Base-by-base conservation (phyloP, 1,140 invertebrate species). In the Chrysomallon squamiferum region DNA sequence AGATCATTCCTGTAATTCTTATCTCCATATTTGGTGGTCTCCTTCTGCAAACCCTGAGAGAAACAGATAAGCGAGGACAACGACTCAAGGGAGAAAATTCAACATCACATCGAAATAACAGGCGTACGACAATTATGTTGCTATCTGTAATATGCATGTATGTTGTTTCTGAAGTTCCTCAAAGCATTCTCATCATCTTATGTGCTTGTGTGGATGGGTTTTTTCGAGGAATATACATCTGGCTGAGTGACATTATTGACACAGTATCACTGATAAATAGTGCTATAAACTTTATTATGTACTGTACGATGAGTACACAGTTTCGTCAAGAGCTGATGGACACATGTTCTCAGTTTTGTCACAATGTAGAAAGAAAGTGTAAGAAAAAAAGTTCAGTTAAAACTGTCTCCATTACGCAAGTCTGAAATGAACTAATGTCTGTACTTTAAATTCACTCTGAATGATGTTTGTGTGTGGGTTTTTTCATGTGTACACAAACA, bases 241-340 rank as follows among this genome's bases (percentile, higher is more conserved):
- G 84, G 20, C 91, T 96, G 59, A 94, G 93, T 1, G 94, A 96
- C 79, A 76, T 96, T 9, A 93, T 97, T 90, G 96, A 98, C 81
- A 89, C 96, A 15, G 83, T 97, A 62, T 94, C 96, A 0, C 86
- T 98, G 7, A 84, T 96, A 50, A 98, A 97, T 84, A 94, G 93
- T 7, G 92, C 93, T 5, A 91, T 97, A 35, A 96, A 95, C 77
- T 97, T 97, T 78, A 90, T 97, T 35, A 88, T 97, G 22, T 97
- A 97, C 80, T 96, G 95, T 73, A 90, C 91, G 22, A 98, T 97
- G 95, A 95, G 93, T 45, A 87, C 92, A 33, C 95, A 96, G 87
- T 98, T 97, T 82, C 83, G 95, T 9, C 89, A 90, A 30, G 94
- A 93, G 1, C 95, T 96, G 1, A 50, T 65, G 13, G 66, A 72